A percentile compares a stretch with the other conserved stretches of the same genome.
Evolutionary conservation across 2,113 vertebrate genomes (phyloP).

Genomic region (Seriola dumerili): DNA sequence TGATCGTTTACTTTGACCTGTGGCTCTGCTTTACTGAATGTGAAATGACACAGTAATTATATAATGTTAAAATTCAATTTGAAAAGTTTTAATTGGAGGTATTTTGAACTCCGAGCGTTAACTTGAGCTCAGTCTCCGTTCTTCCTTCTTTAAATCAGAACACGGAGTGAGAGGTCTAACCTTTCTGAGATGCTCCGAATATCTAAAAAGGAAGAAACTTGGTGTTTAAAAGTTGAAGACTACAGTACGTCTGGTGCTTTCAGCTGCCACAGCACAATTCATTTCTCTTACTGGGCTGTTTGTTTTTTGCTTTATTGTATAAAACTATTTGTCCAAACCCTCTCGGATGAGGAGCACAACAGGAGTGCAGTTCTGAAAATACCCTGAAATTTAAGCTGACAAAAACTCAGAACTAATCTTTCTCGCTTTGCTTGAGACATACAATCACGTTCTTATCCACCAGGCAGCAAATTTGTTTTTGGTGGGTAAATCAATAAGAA

Average conservation of each 20-base stretch:
- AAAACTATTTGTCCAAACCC: conserved; percentile 8
- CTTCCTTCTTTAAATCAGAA: not conserved
- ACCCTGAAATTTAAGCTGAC: conserved; percentile 11
- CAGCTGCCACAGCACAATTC: not conserved
- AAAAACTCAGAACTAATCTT: not conserved
- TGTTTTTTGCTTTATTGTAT: conserved; percentile 29
- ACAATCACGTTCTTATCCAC: not conserved
- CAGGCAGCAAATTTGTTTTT: conserved; percentile 5
- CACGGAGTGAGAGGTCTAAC: not conserved
- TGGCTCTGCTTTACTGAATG: conserved; percentile 13
- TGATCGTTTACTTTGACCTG: conserved; percentile 15
- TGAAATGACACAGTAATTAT: conserved; percentile 7
- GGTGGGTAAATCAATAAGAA: conserved; percentile 9
- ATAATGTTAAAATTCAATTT: not conserved
- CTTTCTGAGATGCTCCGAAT: not conserved
- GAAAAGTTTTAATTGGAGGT: no score
- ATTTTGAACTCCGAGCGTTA: no score
- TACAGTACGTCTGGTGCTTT: not conserved
- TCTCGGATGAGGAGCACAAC: not conserved
- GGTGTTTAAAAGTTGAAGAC: not conserved
- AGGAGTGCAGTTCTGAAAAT: not conserved
- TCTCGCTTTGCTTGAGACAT: not conserved
- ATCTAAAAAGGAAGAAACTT: not conserved
- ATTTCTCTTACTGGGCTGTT: conserved; percentile 20
- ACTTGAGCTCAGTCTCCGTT: not conserved